These are phyloP conservation scores for Drosophila carrolli DNA, from an alignment of 1,140 invertebrate species.

Conservation along the genomic window DNA sequence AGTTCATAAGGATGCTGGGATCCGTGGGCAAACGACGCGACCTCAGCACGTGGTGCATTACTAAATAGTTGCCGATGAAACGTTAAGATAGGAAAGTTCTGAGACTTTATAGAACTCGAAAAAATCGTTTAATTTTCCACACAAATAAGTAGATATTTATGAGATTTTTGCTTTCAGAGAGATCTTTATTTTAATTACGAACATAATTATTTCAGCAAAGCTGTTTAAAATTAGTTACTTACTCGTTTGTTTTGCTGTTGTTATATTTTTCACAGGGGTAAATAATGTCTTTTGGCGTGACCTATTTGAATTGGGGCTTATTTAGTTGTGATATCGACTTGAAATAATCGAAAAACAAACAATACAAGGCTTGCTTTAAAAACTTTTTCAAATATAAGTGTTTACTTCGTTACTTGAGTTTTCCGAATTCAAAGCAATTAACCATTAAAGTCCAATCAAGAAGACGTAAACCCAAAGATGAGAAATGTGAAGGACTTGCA, in stretches of 20 bases:
- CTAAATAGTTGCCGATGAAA: neutral
- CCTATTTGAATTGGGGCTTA: neutral
- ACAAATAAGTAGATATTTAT: too few relatives aligned
- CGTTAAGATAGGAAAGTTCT: neutral
- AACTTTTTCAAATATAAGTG: neutral
- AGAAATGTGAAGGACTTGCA: neutral
- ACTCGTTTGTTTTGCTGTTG: neutral
- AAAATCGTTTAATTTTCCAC: too few relatives aligned
- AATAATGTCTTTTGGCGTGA: neutral
- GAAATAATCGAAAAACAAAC: neutral
- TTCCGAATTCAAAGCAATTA: neutral
- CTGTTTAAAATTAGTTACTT: neutral
- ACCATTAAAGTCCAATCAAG: constrained; percentile 12
- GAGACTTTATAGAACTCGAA: neutral
- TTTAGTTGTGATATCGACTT: too few relatives aligned
- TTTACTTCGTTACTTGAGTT: too few relatives aligned
- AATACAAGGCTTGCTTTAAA: neutral
- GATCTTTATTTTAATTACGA: too few relatives aligned
- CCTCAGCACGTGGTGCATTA: neutral
- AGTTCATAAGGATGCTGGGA: neutral
- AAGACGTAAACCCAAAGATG: neutral
- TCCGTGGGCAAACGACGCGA: neutral
- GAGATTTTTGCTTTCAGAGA: too few relatives aligned
- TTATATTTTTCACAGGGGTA: neutral
- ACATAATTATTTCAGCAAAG: too few relatives aligned